These are phyloP conservation scores for Laspeyria flexula DNA, from an alignment of 2,888 invertebrate genomes.

Conservation along the genomic window DNA sequence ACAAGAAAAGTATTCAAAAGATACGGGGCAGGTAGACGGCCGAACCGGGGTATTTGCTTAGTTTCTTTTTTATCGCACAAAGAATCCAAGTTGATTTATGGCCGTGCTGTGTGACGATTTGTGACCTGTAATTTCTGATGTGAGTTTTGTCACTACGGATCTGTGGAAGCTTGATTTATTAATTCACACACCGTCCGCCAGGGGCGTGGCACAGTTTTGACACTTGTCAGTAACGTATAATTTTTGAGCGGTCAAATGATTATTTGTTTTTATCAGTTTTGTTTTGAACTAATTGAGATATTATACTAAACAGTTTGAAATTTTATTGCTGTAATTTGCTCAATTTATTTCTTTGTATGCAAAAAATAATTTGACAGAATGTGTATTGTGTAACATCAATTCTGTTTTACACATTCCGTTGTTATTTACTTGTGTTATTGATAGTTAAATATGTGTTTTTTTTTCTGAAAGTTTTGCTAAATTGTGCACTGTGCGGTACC, in stretches of 20 bases:
- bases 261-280: constrained; percentile 47
- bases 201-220: constrained; percentile 73
- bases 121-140: constrained; percentile 84
- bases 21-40: constrained; percentile 81
- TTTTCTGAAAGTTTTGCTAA: constrained; percentile 11
- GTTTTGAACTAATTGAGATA: constrained; percentile 45
- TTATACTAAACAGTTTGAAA: constrained; percentile 40
- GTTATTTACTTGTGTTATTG: constrained; percentile 20
- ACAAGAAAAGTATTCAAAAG: constrained; percentile 83
- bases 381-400: constrained; percentile 22
- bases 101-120: constrained; percentile 80
- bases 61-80: constrained; percentile 76
- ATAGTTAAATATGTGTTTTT: constrained; percentile 1
- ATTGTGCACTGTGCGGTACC: constrained; percentile 51
- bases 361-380: constrained; percentile 24
- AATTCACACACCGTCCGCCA: constrained; percentile 61
- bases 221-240: constrained; percentile 72
- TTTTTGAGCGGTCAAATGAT: constrained; percentile 51
- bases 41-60: constrained; percentile 80
- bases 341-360: constrained; percentile 28
- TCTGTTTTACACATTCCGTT: constrained; percentile 20
- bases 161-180: constrained; percentile 79
- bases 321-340: constrained; percentile 38
- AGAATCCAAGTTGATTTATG: constrained; percentile 83
- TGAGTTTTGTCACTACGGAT: constrained; percentile 81